phyloP scores from a whole-genome alignment of 30 jellyfish, hydroid and myxozoan species.

The Cassiopea xamachana region DNA sequence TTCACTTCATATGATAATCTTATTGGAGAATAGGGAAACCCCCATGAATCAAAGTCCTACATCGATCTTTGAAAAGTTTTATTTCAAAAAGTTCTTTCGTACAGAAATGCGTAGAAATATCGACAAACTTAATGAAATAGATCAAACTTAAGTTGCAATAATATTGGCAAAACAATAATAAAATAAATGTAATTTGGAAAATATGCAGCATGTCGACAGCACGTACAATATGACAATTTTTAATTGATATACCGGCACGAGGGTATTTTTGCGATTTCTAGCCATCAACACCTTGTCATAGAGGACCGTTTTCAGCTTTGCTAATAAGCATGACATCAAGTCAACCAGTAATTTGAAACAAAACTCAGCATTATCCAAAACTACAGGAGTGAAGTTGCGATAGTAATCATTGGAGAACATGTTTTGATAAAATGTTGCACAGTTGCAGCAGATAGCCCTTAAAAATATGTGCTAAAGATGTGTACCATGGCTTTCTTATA shows the following conservation, averaged over 20 bases:
- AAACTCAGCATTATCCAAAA: too few relatives aligned
- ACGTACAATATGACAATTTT: neutral
- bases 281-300: neutral
- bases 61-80: neutral
- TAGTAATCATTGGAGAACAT: neutral
- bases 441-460: neutral
- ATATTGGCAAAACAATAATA: neutral
- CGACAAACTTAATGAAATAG: neutral
- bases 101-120: neutral
- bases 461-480: neutral
- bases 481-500: neutral
- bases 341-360: too few relatives aligned
- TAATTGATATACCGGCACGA: neutral
- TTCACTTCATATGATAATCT: neutral
- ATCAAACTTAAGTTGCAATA: neutral
- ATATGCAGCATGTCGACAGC: neutral
- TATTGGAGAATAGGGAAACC: conserved; percentile 33
- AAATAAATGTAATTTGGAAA: too few relatives aligned
- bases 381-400: neutral
- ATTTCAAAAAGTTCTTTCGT: neutral
- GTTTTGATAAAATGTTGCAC: neutral
- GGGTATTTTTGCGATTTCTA: neutral
- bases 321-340: too few relatives aligned
- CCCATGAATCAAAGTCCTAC: conserved; percentile 11
- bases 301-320: too few relatives aligned